Evolutionary conservation across 2,113 vertebrate genomes (phyloP).

Genomic region (Canis aureus): DNA sequence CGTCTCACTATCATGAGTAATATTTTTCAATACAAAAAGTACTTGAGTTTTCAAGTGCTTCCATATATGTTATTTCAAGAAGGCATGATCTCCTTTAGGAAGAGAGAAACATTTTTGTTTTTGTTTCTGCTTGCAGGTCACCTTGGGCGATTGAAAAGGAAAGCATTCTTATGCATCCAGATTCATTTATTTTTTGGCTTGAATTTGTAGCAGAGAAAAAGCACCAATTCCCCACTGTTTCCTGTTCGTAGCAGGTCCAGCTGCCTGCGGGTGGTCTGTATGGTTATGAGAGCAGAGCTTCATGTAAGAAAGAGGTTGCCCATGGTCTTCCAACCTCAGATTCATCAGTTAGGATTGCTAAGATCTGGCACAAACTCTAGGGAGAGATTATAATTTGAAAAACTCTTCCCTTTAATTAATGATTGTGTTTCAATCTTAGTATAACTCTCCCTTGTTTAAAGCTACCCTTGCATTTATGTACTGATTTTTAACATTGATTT

Average conservation of each 20-base stretch:
- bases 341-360: background rate
- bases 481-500: slow-evolving; percentile 26
- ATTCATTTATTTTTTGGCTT: slow-evolving; percentile 67
- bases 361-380: background rate
- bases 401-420: background rate
- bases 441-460: background rate
- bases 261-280: background rate
- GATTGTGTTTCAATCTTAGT: background rate
- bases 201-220: slow-evolving; percentile 64
- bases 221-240: slow-evolving; percentile 45
- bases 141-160: slow-evolving; percentile 61
- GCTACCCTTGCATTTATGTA: background rate
- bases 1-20: background rate
- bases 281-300: background rate
- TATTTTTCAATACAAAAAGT: background rate
- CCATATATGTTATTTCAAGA: slow-evolving; percentile 42
- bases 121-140: slow-evolving; percentile 60
- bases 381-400: background rate
- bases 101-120: slow-evolving; percentile 31
- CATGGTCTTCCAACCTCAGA: background rate
- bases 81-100: slow-evolving; percentile 4
- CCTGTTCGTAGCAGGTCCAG: slow-evolving; percentile 19
- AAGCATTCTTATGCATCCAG: slow-evolving; percentile 60
- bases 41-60: slow-evolving; percentile 24
- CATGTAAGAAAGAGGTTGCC: background rate